Base-by-base conservation (phyloP, 1,140 invertebrate genomes). In the Pogonomyrmex californicus region DNA sequence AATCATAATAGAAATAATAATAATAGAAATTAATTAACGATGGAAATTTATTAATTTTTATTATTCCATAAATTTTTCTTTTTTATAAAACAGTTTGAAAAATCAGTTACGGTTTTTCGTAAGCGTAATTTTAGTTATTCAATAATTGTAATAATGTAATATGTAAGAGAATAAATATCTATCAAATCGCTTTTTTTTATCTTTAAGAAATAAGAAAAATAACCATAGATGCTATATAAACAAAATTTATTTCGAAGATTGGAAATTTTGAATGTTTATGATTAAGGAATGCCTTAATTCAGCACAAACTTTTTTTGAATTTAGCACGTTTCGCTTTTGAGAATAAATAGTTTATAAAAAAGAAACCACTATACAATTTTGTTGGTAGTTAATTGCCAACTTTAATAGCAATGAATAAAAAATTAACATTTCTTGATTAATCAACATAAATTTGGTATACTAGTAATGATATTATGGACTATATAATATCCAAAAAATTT, bases 401-500 rank as follows among this genome's bases (percentile, higher is more conserved):
- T 87, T 87, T 87, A 47, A 63, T 9, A 51, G 38, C 10, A 4
- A 5, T 78, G 63, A 88, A 73, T 73, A 70, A 89, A 89, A 78
- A 85, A 60, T 81, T 90, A 91, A 86, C 65, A 86, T 91, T 87
- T 90, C 41, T 54, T 83, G 86, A 85, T 88, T 87, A 85, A 65
- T 23, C 41, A 49, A 10, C 73, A 47, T 47, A 85, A 77, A 71
- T 76, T 68, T 58, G 88, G 58, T 30, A 60, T 36, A 86, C 86
- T 44, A 23, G 23, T 23, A 23, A 23, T 23, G 23, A 23, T 23
- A 23, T 23, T 23, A 23, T 23, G 56, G 23, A 71, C 73, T 92
- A 23, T 23, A 23, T 23, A 91, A 92, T 91, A 88, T 87, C 90
- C 86, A 88, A 92, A 92, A 91, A 92, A 92, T 88, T 89, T 44